These are phyloP conservation scores for Oreotrochilus melanogaster DNA, from an alignment of 2,113 vertebrate species.

Conservation along the genomic window DNA sequence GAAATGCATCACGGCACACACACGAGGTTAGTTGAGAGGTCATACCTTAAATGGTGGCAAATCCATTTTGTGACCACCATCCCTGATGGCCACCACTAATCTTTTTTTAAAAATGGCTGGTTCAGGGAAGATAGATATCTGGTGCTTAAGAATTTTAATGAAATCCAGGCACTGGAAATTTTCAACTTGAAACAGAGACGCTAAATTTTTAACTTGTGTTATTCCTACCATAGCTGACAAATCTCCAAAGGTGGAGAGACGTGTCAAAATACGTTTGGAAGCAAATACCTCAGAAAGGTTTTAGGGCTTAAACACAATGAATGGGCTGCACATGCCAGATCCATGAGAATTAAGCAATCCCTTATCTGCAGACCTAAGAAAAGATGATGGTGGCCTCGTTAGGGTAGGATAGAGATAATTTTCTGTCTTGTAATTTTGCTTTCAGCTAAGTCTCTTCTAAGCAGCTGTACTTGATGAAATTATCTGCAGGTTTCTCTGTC, in stretches of 20 bases:
- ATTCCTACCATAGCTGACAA: not conserved
- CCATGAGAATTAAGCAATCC: not conserved
- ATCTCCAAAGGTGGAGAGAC: not conserved
- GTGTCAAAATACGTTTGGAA: not conserved
- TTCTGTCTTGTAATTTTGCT: no score
- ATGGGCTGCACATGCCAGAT: not conserved
- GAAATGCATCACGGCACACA: not conserved
- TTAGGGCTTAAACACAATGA: not conserved
- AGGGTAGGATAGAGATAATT: no score
- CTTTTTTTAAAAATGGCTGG: not conserved
- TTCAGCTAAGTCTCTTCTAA: no score
- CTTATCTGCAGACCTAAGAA: not conserved
- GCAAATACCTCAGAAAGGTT: not conserved
- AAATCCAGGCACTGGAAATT: not conserved
- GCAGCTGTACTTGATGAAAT: no score
- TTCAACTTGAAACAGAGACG: not conserved
- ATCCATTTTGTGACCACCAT: not conserved
- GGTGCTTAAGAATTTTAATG: not conserved
- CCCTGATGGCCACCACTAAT: not conserved
- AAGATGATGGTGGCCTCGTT: not conserved
- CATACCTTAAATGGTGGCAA: not conserved
- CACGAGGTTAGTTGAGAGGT: not conserved
- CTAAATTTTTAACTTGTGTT: not conserved
- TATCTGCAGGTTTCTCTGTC: no score
- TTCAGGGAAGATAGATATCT: not conserved